phyloP scores from a whole-genome alignment of 2,888 invertebrate species.

The Eupithecia exiguata region DNA sequence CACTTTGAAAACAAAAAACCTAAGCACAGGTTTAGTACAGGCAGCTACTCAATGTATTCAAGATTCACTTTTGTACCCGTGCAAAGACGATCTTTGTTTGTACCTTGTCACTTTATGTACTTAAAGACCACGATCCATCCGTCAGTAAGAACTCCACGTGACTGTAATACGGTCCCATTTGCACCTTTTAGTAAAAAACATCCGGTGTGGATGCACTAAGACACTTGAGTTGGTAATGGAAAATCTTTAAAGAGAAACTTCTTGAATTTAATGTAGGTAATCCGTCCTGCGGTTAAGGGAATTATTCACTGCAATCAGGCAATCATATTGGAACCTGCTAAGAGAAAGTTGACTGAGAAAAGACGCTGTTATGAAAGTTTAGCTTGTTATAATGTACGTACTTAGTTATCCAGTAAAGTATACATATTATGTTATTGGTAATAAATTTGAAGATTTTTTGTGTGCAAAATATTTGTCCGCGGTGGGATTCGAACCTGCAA shows the following conservation, averaged over 20 bases:
- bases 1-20: no score
- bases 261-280: slow-evolving; percentile 46
- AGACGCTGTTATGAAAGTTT: slow-evolving; percentile 53
- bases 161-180: no score
- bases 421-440: not conserved
- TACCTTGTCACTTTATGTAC: no score
- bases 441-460: not conserved
- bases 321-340: slow-evolving; percentile 55
- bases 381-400: not conserved
- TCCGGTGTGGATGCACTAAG: not conserved
- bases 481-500: not conserved
- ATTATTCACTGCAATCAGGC: slow-evolving; percentile 57
- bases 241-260: slow-evolving; percentile 49
- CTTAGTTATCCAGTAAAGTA: not conserved
- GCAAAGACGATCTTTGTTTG: no score
- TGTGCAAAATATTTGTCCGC: not conserved
- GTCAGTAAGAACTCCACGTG: no score
- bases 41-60: no score
- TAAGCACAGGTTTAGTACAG: no score
- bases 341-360: slow-evolving; percentile 62
- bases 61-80: no score
- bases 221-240: slow-evolving; percentile 23
- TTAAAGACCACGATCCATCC: no score
- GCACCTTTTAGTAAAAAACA: not conserved
- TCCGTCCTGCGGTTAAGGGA: slow-evolving; percentile 50